phyloP scores from a whole-genome alignment of 1,140 invertebrate species.

The Vollenhovia emeryi region DNA sequence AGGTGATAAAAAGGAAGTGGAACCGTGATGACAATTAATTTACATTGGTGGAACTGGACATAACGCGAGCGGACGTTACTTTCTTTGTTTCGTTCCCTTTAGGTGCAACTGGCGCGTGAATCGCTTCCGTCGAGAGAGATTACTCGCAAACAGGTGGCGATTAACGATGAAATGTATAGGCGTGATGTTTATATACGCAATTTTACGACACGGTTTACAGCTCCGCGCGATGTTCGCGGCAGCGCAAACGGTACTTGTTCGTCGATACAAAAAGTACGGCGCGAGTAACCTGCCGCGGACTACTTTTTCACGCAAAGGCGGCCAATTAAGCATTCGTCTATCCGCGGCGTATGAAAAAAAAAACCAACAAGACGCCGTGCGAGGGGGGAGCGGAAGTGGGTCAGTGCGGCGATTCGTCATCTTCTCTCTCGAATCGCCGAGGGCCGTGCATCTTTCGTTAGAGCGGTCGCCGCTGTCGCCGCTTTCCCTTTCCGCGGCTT shows the following conservation, averaged over 20 bases:
- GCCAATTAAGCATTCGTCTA: conserved; percentile 11
- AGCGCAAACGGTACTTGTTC: background rate
- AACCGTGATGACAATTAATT: no score
- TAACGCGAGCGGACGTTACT: background rate
- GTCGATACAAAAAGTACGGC: background rate
- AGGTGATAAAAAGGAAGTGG: no score
- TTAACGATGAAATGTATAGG: background rate
- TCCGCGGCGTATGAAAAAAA: conserved; percentile 16
- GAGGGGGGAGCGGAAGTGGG: conserved; percentile 64
- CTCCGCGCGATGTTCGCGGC: background rate
- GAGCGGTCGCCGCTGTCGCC: conserved; percentile 56
- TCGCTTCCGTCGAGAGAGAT: background rate
- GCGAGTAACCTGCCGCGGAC: background rate
- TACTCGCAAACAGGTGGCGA: background rate
- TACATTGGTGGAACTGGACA: no score
- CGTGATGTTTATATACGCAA: background rate
- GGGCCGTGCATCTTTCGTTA: conserved; percentile 11
- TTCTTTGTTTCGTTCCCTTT: background rate
- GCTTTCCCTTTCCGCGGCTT: conserved; percentile 77
- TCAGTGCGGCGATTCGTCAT: conserved; percentile 72
- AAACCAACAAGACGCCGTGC: background rate
- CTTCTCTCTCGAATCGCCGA: conserved; percentile 55
- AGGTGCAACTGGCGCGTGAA: background rate
- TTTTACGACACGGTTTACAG: background rate
- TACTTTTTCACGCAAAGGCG: background rate